Percentiles rank a stretch among this genome's conserved stretches.
Conservation (phyloP, 1,140 invertebrate species). For the Bombus impatiens region DNA sequence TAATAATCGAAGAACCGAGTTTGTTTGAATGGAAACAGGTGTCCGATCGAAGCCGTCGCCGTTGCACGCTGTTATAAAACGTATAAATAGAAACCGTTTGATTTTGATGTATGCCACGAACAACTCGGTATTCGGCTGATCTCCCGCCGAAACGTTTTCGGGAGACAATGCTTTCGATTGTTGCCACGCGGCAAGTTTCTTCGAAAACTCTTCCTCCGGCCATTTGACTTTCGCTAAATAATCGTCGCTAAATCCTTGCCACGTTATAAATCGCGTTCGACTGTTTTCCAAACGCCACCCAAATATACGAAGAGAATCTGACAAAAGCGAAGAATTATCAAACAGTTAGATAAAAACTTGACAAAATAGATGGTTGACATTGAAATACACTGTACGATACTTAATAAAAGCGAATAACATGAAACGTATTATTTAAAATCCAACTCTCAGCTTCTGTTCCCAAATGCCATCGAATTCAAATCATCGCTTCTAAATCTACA, state of each 20-base stretch:
- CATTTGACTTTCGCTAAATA: background rate
- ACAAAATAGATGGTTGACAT: too few relatives aligned
- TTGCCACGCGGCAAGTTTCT: background rate
- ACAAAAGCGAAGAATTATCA: too few relatives aligned
- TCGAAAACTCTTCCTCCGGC: background rate
- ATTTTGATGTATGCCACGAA: constrained; percentile 75
- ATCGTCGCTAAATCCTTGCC: background rate
- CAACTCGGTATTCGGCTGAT: constrained; percentile 69
- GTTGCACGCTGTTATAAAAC: constrained; percentile 60
- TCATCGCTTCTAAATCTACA: too few relatives aligned
- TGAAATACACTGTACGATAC: too few relatives aligned
- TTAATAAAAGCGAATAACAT: too few relatives aligned
- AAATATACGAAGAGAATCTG: too few relatives aligned
- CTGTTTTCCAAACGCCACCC: too few relatives aligned
- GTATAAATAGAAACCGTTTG: constrained; percentile 78
- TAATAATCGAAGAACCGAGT: constrained; percentile 62
- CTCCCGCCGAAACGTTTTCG: constrained; percentile 46
- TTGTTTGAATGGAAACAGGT: constrained; percentile 71
- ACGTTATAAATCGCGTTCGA: too few relatives aligned
- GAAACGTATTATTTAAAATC: too few relatives aligned
- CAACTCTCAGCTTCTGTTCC: too few relatives aligned
- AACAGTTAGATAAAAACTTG: too few relatives aligned
- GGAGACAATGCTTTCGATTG: constrained; percentile 21
- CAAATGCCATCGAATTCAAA: too few relatives aligned
- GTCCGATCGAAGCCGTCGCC: constrained; percentile 68